Evolutionary conservation across 2,888 invertebrate genomes (phyloP), one percentile per base, ranked within the genome.

Genomic region (Branchellion lobata): DNA sequence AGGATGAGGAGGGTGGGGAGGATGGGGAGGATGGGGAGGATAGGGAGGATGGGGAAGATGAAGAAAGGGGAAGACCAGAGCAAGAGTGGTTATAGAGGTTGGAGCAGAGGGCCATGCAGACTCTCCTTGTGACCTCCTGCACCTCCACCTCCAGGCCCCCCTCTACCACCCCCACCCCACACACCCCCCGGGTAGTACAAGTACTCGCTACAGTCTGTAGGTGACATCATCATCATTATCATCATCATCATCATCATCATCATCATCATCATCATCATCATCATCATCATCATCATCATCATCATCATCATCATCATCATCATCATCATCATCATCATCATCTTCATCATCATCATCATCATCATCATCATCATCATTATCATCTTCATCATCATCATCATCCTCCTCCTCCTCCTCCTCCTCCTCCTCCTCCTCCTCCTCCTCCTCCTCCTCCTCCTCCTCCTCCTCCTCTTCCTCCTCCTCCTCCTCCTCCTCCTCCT

Each of bases 61-160:
- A n/a, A n/a, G n/a, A n/a, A n/a, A n/a, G n/a, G n/a, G n/a, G n/a
- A n/a, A n/a, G 3, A 57, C 61, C 80, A 53, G 77, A 77, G 77
- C 80, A 80, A n/a, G 65, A 61, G 51, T 29, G 31, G 53, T 72
- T 65, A 77, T 77, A 71, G 18, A 76, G 57, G 33, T 68, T 31
- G 31, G 71, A 21, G 61, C 80, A 80, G 21, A 80, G 31, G 1
- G 24, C 34, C 69, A 68, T 76, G 77, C 79, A 79, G 33, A 79
- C 75, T 1, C 36, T 36, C 5, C 73, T 53, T 36, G 75, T 75
- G 0, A 75, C 68, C 29, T 79, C 75, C 27, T 29, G 65, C 24
- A 79, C 5, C 5, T 31, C 11, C 27, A 68, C 18, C n/a, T 21
- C 11, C 5, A 68, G n/a, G 0, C 24, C 21, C 29, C n/a, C 36